Base-by-base conservation (phyloP, 2,888 invertebrate species). In the Eutolmus rufibarbis region DNA sequence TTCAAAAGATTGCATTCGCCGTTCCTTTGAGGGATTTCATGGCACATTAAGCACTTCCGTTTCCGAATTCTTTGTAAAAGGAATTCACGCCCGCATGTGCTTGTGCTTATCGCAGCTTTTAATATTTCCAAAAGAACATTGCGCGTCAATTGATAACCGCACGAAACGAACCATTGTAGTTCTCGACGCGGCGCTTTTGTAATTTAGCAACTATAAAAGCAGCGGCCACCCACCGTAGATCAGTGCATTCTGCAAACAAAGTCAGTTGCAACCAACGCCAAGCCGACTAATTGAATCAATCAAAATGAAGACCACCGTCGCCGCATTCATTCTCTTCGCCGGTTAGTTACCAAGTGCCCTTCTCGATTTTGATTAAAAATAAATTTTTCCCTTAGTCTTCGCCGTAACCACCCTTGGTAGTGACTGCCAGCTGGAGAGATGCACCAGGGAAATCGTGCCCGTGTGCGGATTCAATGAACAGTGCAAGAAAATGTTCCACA, bases 141-240 rank as follows among this genome's bases (percentile, higher is more conserved):
- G 19, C 23, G 66, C 66, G 8, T 2, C 8, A 66, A 28, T 43
- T 78, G 78, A 78, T 78, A 78, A 43, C 1, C 8, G 7, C 51
- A 34, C 79, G 51, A 9, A 34, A 34, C 4, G 5, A 34, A 34
- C 34, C 7, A 34, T 7, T 7, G 0, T 34, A 34, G 46, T 46
- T 79, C 9, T 12, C 19, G 14, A 46, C 19, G 3, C 14, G 37
- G 5, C 0, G 5, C 8, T 46, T 14, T n/a, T 78, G 28, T 40
- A 78, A 16, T 51, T 79, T 28, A 43, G 14, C 79, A 79, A 28
- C 12, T 79, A 79, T 79, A 79, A 79, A 79, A 79, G 79, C 79
- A 31, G 14, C 31, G 28, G 43, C 9, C n/a, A 19, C 51, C 51
- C 14, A 31, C 31, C 14, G 31, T 5, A 51, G 28, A 51, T 31